These are phyloP conservation scores for Accipiter virgatus DNA, from an alignment of 2,113 vertebrate species.

Conservation along the genomic window DNA sequence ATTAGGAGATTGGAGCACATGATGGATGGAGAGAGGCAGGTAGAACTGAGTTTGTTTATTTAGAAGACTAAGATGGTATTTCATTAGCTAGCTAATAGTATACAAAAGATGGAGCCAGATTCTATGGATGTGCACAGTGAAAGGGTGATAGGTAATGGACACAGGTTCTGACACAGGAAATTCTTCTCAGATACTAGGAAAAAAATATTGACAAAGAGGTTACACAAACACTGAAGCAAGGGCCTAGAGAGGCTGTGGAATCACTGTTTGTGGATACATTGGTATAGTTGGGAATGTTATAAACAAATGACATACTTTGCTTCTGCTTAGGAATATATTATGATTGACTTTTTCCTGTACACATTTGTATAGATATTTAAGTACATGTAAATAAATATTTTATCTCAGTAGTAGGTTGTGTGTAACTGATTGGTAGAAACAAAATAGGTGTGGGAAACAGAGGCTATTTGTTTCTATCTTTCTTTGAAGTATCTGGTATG, in stretches of 20 bases:
- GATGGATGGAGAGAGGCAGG: neutral
- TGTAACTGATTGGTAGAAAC: neutral
- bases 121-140: too few species aligned
- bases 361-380: neutral
- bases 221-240: neutral
- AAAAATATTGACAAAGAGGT: neutral
- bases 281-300: neutral
- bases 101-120: neutral
- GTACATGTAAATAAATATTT: neutral
- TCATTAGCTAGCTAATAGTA: neutral
- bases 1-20: neutral
- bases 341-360: neutral
- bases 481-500: neutral
- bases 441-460: neutral
- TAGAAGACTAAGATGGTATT: neutral
- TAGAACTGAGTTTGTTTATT: neutral
- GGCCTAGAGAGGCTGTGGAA: neutral
- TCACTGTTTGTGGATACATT: neutral
- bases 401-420: neutral
- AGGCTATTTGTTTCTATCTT: neutral
- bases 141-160: neutral
- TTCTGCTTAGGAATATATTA: neutral
- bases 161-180: neutral
- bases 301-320: accelerated
- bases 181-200: neutral